These are phyloP conservation scores for Poecilia velifera DNA, from an alignment of 2,797 vertebrate species.

Conservation along the genomic window DNA sequence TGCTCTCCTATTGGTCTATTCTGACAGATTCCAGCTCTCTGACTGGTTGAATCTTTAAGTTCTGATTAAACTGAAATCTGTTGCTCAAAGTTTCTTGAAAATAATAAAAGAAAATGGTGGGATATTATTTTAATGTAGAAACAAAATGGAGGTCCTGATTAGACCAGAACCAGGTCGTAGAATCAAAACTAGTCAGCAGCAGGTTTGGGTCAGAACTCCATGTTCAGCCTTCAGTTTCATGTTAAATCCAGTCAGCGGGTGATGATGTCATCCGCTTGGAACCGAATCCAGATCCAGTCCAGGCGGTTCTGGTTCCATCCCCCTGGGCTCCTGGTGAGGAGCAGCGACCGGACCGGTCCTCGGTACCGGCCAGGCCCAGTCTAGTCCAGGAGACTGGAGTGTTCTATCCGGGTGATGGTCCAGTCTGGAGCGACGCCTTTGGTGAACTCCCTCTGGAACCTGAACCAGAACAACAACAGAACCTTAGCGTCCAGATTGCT, in stretches of 20 bases:
- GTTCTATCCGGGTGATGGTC: constrained; percentile 93
- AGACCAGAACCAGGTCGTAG: background rate
- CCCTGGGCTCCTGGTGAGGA: background rate
- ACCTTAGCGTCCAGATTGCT: background rate
- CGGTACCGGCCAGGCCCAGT: too few species aligned
- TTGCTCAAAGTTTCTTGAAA: background rate
- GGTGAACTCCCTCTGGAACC: constrained; percentile 97
- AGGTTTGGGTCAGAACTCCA: background rate
- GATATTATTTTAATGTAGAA: background rate
- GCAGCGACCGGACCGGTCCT: background rate
- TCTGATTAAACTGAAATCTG: background rate
- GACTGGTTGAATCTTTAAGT: too few species aligned
- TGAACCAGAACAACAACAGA: constrained; percentile 52
- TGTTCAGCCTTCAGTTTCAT: background rate
- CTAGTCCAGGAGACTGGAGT: constrained; percentile 90
- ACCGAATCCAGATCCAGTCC: background rate
- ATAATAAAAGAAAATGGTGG: background rate
- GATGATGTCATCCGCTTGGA: background rate
- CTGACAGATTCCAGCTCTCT: too few species aligned
- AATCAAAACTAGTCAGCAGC: background rate
- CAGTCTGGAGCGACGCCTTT: constrained; percentile 92
- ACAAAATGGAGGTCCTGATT: background rate
- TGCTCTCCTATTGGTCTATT: too few species aligned
- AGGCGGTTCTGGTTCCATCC: background rate
- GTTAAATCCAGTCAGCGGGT: background rate